phyloP scores from a whole-genome alignment of 1,140 invertebrate genomes.

The Drosophila nasuta region DNA sequence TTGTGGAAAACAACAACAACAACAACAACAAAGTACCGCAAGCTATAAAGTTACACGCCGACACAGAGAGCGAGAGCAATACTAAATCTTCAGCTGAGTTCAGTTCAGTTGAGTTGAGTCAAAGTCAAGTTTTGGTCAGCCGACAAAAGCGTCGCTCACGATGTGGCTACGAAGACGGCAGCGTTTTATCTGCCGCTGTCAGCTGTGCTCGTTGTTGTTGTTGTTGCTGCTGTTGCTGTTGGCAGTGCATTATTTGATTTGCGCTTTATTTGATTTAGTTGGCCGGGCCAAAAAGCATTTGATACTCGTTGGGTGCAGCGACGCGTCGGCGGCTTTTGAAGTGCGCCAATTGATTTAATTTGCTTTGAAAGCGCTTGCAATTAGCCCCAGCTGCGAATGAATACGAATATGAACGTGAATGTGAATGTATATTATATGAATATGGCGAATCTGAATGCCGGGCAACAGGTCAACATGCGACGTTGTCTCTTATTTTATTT shows the following conservation, averaged over 20 bases:
- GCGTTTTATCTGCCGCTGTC: constrained; percentile 45
- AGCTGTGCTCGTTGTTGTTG: constrained; percentile 4
- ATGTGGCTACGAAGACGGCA: constrained; percentile 43
- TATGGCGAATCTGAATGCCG: neutral
- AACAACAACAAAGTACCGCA: constrained; percentile 48
- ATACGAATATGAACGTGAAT: neutral
- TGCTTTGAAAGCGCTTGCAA: constrained; percentile 68
- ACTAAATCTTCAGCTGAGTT: constrained; percentile 37
- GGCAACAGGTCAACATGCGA: constrained; percentile 38
- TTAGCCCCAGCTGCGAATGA: constrained; percentile 47
- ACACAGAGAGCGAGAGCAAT: constrained; percentile 19
- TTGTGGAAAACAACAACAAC: neutral
- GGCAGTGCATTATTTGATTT: constrained; percentile 61
- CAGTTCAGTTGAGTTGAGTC: constrained; percentile 45
- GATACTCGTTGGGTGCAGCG: constrained; percentile 22
- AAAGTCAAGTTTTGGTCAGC: constrained; percentile 68
- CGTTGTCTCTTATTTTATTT: constrained; percentile 8
- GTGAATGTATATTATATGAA: neutral
- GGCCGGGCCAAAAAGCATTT: constrained; percentile 32
- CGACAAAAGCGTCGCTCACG: constrained; percentile 48
- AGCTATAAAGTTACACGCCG: constrained; percentile 24
- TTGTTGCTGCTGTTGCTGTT: constrained; percentile 9
- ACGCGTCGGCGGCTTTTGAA: constrained; percentile 56
- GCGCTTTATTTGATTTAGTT: constrained; percentile 66
- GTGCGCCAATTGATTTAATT: constrained; percentile 74